Evolutionary conservation across 1,140 invertebrate species (phyloP).

Genomic region (Cotesia chilonis): DNA sequence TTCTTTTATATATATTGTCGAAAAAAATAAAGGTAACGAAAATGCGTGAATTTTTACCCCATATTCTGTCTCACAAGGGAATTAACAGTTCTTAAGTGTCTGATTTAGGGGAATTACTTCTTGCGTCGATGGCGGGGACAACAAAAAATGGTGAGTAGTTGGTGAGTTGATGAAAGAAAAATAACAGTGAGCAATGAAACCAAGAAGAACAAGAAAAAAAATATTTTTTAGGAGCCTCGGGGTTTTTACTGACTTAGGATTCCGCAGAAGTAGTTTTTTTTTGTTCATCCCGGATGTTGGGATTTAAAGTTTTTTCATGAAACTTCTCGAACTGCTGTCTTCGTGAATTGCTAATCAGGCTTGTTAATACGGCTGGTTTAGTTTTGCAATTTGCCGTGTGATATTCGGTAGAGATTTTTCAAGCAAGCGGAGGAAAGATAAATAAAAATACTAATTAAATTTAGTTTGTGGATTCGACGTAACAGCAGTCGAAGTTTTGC

Average conservation of each 20-base stretch:
- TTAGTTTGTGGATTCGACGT: too few relatives aligned
- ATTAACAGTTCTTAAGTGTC: too few relatives aligned
- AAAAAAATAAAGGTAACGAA: too few relatives aligned
- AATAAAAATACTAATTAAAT: too few relatives aligned
- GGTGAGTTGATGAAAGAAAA: background rate
- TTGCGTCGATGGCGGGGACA: background rate
- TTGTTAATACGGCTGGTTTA: background rate
- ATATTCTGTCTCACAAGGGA: too few relatives aligned
- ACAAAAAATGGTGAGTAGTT: background rate
- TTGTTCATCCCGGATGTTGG: background rate
- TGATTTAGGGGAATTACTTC: too few relatives aligned
- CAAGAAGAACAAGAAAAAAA: background rate
- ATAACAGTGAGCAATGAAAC: conserved; percentile 4
- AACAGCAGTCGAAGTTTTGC: too few relatives aligned
- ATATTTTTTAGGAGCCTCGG: conserved; percentile 11
- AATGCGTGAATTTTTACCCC: too few relatives aligned
- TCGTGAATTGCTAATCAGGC: conserved; percentile 19
- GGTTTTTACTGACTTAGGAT: conserved; percentile 18
- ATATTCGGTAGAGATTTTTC: background rate
- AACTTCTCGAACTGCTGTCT: conserved; percentile 12
- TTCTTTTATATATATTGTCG: too few relatives aligned
- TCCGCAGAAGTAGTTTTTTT: background rate
- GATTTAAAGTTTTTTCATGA: background rate
- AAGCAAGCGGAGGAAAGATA: too few relatives aligned
- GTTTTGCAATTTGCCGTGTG: conserved; percentile 2